Percentiles rank a stretch among this genome's conserved stretches.
Conservation (phyloP, 2,888 invertebrate species). For the Trichopoda pennipes region DNA sequence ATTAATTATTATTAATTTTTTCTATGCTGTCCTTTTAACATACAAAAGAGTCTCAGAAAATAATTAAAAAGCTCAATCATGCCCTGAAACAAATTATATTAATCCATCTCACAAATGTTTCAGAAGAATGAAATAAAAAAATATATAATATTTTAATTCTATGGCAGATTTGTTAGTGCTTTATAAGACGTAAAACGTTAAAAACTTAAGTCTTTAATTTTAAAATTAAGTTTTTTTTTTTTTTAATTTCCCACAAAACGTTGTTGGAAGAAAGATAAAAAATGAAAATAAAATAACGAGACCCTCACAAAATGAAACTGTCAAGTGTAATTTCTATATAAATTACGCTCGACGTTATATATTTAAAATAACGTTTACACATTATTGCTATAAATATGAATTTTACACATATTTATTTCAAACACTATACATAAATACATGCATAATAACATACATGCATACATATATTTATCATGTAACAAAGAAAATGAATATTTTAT, state of each 20-base stretch:
- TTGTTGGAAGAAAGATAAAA: neutral
- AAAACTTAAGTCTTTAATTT: slow-evolving; percentile 8
- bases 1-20: no score
- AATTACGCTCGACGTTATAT: neutral
- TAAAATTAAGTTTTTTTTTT: neutral
- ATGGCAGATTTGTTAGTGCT: no score
- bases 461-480: no score
- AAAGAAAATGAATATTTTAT: slow-evolving; percentile 20
- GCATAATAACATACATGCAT: no score
- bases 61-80: no score
- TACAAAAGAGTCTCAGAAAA: no score
- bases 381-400: slow-evolving; percentile 2
- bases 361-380: slow-evolving; percentile 8
- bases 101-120: no score
- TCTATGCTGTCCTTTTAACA: no score
- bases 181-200: neutral
- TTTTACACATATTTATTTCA: slow-evolving; percentile 13
- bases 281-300: neutral
- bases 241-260: neutral
- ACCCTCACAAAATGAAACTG: slow-evolving; percentile 28
- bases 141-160: no score
- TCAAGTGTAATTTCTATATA: slow-evolving; percentile 21
- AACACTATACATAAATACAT: slow-evolving; percentile 3
- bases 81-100: no score
- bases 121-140: no score